phyloP scores from a whole-genome alignment of 2,888 invertebrate genomes.

The Homarus gammarus region DNA sequence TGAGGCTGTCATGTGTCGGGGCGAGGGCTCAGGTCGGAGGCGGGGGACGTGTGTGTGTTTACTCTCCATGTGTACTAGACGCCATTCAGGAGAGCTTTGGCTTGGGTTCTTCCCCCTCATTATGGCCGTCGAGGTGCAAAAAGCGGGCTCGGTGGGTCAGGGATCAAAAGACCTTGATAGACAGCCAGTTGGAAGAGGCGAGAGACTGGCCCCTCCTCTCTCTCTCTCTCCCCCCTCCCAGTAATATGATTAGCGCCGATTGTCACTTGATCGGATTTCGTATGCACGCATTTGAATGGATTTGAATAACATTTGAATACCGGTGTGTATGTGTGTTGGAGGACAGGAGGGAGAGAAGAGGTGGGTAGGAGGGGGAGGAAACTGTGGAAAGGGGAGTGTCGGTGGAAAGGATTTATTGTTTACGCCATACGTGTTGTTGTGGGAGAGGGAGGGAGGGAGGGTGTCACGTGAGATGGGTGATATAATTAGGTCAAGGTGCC shows the following conservation, averaged over 20 bases:
- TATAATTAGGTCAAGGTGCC: too few relatives aligned
- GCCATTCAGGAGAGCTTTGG: slow-evolving; percentile 14
- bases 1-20: neutral
- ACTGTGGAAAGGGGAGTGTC: neutral
- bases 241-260: slow-evolving; percentile 58
- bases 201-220: slow-evolving; percentile 19
- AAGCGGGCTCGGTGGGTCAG: slow-evolving; percentile 4
- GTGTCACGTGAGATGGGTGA: too few relatives aligned
- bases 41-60: slow-evolving; percentile 11
- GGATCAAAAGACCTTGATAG: neutral
- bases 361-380: neutral
- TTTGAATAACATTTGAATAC: slow-evolving; percentile 66
- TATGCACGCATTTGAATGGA: slow-evolving; percentile 62
- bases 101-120: slow-evolving; percentile 6
- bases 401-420: too few relatives aligned
- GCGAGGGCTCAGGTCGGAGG: neutral
- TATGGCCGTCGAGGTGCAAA: slow-evolving; percentile 2
- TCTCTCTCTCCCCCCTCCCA: too few relatives aligned
- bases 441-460: neutral
- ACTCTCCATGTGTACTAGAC: slow-evolving; percentile 29
- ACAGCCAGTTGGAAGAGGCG: slow-evolving; percentile 38
- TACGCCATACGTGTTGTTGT: too few relatives aligned
- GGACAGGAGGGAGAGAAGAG: neutral
- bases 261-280: slow-evolving; percentile 65
- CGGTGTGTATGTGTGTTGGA: neutral